A percentile compares a stretch with the other conserved stretches of the same genome.
Conservation (phyloP, 2,797 vertebrate genomes). For the Artibeus lituratus region DNA sequence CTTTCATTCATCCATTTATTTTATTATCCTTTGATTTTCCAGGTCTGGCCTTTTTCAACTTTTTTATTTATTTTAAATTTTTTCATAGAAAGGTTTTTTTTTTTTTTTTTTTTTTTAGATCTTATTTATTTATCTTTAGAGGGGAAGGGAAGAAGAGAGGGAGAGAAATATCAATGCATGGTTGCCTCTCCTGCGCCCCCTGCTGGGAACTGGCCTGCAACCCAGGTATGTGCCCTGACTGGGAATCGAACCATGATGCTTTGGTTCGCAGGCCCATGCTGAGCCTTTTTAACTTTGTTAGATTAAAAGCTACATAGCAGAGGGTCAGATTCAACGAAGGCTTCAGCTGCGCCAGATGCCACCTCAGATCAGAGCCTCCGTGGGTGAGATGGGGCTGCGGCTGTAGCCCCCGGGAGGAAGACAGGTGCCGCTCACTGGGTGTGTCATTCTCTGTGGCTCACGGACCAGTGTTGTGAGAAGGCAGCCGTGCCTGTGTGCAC, state of each 20-base stretch:
- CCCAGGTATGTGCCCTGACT: no score
- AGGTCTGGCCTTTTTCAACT: not conserved
- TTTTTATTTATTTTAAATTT: no score
- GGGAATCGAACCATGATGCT: no score
- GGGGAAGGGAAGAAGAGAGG: no score
- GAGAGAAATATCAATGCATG: no score
- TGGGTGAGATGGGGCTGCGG: not conserved
- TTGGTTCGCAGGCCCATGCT: no score
- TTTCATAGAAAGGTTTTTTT: no score
- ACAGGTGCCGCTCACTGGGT: fast-evolving
- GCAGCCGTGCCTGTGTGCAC: fast-evolving
- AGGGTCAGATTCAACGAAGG: not conserved
- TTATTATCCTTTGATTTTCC: not conserved
- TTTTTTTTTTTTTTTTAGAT: no score
- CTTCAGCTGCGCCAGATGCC: not conserved
- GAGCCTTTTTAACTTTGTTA: not conserved
- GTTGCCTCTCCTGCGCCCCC: no score
- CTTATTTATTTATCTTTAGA: no score
- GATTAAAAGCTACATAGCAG: not conserved
- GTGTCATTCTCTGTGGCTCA: not conserved
- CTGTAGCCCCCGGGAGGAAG: not conserved
- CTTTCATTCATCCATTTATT: not conserved
- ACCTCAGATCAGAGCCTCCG: not conserved
- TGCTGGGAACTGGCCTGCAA: no score
- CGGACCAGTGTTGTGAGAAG: not conserved